Evolutionary conservation across 2,797 vertebrate genomes (phyloP).

Genomic region (Pampus argenteus): DNA sequence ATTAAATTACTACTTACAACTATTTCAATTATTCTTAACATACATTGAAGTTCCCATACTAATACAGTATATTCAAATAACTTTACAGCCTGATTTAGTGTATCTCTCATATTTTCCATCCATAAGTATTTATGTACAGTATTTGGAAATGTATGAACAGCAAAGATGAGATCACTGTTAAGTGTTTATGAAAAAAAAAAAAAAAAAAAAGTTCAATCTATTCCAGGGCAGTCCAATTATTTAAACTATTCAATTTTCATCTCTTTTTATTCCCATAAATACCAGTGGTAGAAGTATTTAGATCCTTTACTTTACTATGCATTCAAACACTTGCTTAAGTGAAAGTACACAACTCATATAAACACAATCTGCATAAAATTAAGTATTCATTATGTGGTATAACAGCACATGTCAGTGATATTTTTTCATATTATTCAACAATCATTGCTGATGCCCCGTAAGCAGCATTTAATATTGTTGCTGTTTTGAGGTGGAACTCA

Average conservation of each 20-base stretch:
- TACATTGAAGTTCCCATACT: not conserved
- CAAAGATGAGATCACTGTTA: not conserved
- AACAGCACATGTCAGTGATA: not conserved
- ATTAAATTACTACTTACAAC: no score
- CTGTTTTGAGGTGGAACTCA: not conserved
- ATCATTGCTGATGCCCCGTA: not conserved
- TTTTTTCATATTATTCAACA: not conserved
- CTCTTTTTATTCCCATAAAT: not conserved
- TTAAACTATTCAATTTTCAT: not conserved
- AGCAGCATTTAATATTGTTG: not conserved
- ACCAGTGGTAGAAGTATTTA: not conserved
- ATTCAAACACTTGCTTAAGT: not conserved
- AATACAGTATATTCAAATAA: not conserved
- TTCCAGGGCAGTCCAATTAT: not conserved
- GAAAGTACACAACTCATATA: not conserved
- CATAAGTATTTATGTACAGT: not conserved
- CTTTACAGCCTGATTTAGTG: not conserved
- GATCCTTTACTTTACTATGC: not conserved
- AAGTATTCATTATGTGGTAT: conserved; percentile 1
- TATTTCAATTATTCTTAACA: not conserved
- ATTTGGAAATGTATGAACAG: not conserved
- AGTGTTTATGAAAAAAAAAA: no score
- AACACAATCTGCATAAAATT: not conserved
- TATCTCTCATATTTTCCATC: not conserved
- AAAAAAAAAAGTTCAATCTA: not conserved